Evolutionary conservation across 2,113 vertebrate genomes (phyloP), one percentile per base, ranked within the genome.

Genomic region (Trachemys scripta): DNA sequence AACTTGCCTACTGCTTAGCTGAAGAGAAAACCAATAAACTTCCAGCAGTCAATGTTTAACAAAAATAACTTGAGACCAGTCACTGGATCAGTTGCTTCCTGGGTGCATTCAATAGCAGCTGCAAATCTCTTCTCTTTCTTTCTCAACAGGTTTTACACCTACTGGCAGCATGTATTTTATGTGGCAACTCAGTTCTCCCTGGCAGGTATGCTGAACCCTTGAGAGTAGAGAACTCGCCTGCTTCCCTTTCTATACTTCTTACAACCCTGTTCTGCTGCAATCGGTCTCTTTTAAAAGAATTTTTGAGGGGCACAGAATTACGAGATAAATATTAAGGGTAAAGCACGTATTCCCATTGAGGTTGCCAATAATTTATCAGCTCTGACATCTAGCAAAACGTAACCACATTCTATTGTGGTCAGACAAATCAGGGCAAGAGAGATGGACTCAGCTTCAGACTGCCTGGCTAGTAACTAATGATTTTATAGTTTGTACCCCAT

Each of bases 291-390:
- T 42, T 54, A 62, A 83, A 83, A 2, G 27, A 16, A 5, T 16
- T 65, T 90, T 80, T 51, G 27, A 53, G 35, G 22, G 49, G 24
- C 19, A 10, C 0, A 38, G 11, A 25, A 31, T 22, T 14, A 75
- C 12, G 27, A 89, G 11, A 5, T 57, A 82, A 89, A 86, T 7
- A 51, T 13, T 19, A 85, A 83, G 20, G 45, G 78, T 50, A 38
- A 82, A 92, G 50, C 19, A 81, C 19, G 16, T 4, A 19, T 56
- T 88, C 38, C 49, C 38, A 57, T 12, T 20, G 57, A 85, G 0
- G 0, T 49, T 27, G 72, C 0, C 24, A 0, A 86, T 25, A 29
- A 29, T 54, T 42, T 25, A 78, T 78, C 75, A 25, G n/a, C 24
- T 78, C 75, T 45, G 75, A 78, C 19, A 78, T 24, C 42, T 9